A percentile compares a stretch with the other conserved stretches of the same genome.
These are phyloP conservation scores for Danio choprae DNA, from an alignment of 2,797 vertebrate genomes.

Conservation along the genomic window DNA sequence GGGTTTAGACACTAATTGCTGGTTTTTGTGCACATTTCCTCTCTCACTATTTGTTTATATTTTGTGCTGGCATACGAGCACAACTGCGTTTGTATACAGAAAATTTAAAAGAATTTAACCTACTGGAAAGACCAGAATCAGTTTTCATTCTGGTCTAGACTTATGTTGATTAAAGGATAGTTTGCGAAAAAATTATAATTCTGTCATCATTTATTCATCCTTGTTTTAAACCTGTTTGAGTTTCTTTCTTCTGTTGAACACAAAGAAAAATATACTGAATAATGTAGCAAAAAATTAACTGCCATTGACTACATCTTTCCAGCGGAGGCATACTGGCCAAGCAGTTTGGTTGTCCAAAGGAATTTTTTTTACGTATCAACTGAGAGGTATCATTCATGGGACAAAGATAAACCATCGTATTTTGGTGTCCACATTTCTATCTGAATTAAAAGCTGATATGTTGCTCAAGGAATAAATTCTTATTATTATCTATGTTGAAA, in stretches of 20 bases:
- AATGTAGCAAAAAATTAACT: no score
- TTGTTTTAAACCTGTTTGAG: no score
- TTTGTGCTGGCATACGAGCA: slow-evolving; percentile 8
- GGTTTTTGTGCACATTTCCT: slow-evolving; percentile 30
- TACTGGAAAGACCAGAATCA: neutral
- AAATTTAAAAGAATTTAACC: neutral
- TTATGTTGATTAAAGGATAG: neutral
- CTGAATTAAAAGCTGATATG: neutral
- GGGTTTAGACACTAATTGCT: slow-evolving; percentile 36
- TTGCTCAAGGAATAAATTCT: neutral
- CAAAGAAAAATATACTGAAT: no score
- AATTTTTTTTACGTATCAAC: neutral
- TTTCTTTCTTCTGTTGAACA: no score
- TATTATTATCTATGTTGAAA: neutral
- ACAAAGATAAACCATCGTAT: no score
- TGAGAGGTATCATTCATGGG: no score
- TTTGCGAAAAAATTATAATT: no score
- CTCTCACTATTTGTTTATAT: slow-evolving; percentile 21
- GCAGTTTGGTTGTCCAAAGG: neutral
- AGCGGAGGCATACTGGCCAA: no score
- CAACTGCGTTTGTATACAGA: neutral
- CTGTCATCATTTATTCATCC: no score
- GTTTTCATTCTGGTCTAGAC: neutral
- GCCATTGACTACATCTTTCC: no score
- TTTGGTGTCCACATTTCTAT: no score